These are phyloP conservation scores for Resseliella maxima DNA, from an alignment of 2,888 invertebrate genomes.

Conservation along the genomic window DNA sequence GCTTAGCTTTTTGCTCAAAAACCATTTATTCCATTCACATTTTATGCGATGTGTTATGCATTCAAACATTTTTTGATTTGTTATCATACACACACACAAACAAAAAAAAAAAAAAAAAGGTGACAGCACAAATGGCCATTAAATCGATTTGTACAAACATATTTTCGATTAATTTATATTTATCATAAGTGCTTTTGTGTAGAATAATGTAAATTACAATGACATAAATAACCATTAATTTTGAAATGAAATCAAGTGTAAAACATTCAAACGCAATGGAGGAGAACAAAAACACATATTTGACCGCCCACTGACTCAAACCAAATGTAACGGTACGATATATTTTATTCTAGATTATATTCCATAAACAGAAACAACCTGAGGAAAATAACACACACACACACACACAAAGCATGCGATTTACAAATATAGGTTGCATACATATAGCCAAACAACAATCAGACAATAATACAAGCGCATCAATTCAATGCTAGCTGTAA, in stretches of 20 bases:
- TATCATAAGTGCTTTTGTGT: neutral
- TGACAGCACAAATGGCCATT: neutral
- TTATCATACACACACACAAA: too few relatives aligned
- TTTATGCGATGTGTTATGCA: neutral
- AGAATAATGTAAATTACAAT: neutral
- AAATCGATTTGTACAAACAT: neutral
- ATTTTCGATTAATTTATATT: neutral
- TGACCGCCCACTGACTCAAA: neutral
- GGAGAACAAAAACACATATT: neutral
- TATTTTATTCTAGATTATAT: neutral
- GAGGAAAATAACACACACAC: too few relatives aligned
- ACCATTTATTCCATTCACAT: neutral
- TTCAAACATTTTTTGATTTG: neutral
- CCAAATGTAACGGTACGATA: neutral
- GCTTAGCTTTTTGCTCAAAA: neutral
- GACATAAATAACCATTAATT: neutral
- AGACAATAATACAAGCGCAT: neutral
- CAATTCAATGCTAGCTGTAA: neutral
- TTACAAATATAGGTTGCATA: neutral
- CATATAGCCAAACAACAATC: neutral
- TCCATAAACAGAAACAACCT: neutral
- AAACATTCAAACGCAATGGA: neutral
- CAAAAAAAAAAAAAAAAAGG: too few relatives aligned
- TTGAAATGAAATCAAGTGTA: neutral
- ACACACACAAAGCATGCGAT: neutral